A percentile compares a stretch with the other conserved stretches of the same genome.
Conservation (phyloP, 2,113 vertebrate genomes). For the Tragulus kanchil region DNA sequence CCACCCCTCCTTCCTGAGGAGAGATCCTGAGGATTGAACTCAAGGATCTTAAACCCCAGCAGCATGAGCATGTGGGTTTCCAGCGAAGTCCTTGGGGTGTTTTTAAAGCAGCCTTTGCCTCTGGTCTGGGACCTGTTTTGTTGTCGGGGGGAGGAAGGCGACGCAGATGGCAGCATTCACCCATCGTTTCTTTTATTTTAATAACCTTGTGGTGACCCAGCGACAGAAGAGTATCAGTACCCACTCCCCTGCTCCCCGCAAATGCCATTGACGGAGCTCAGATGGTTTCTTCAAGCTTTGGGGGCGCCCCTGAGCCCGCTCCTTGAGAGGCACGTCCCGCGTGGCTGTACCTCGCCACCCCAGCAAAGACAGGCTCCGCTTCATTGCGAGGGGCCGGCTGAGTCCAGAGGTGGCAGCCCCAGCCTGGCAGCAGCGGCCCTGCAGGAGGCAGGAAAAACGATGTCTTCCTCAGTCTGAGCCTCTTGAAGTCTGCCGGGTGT, state of each 20-base stretch:
- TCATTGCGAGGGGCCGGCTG: slow-evolving; percentile 26
- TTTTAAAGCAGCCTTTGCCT: slow-evolving; percentile 69
- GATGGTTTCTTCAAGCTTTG: slow-evolving; percentile 3
- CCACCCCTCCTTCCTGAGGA: slow-evolving; percentile 65
- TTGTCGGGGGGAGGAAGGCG: background rate
- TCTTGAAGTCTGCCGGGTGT: slow-evolving; percentile 89
- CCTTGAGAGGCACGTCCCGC: background rate
- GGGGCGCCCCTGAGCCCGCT: background rate
- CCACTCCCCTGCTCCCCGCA: background rate
- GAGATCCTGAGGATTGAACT: slow-evolving; percentile 58
- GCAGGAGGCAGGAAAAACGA: slow-evolving; percentile 78
- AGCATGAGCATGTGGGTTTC: slow-evolving; percentile 58
- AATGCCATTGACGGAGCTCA: slow-evolving; percentile 40
- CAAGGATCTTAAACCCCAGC: slow-evolving; percentile 62
- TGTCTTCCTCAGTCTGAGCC: slow-evolving; percentile 87
- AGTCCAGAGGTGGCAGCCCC: background rate
- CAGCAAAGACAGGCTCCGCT: slow-evolving; percentile 14
- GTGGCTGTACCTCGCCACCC: background rate
- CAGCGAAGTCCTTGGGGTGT: slow-evolving; percentile 76
- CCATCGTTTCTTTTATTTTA: slow-evolving; percentile 79
- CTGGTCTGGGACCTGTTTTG: slow-evolving; percentile 75
- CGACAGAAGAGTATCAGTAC: slow-evolving; percentile 65
- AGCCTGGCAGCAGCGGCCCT: slow-evolving; percentile 86
- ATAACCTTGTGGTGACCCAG: slow-evolving; percentile 81
- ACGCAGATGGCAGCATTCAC: slow-evolving; percentile 82